A percentile compares a stretch with the other conserved stretches of the same genome.
Conservation (phyloP, 2,888 invertebrate species). For the Tricholauxania praeusta region DNA sequence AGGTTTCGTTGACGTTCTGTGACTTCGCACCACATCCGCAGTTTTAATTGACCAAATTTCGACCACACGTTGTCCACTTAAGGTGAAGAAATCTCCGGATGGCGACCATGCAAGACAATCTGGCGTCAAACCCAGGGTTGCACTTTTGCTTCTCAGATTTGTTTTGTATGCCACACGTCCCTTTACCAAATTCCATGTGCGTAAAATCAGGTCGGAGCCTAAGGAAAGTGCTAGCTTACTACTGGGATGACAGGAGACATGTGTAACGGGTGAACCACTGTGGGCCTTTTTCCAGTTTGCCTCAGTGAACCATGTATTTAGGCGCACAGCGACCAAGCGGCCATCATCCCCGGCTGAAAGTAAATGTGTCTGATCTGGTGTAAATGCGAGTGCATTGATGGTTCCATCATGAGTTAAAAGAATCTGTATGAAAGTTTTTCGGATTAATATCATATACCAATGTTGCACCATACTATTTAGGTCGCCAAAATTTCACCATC, state of each 20-base stretch:
- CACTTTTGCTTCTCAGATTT: conserved; percentile 80
- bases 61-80: conserved; percentile 78
- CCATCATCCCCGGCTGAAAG: conserved; percentile 90
- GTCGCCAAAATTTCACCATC: neutral
- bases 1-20: conserved; percentile 78
- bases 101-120: conserved; percentile 80
- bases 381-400: conserved; percentile 83
- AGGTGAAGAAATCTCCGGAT: conserved; percentile 80
- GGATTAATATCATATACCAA: neutral
- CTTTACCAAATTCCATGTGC: conserved; percentile 95
- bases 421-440: conserved; percentile 47
- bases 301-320: conserved; percentile 88
- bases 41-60: conserved; percentile 86
- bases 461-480: neutral
- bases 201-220: conserved; percentile 84
- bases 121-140: conserved; percentile 61
- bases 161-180: conserved; percentile 90
- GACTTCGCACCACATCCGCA: conserved; percentile 78
- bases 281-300: conserved; percentile 88
- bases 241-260: conserved; percentile 86
- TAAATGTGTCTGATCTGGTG: conserved; percentile 81
- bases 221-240: conserved; percentile 90
- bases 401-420: conserved; percentile 87
- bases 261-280: conserved; percentile 79
- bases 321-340: conserved; percentile 81